These are phyloP conservation scores for Centropyge bicolor DNA, from an alignment of 2,797 vertebrate species.

Conservation along the genomic window DNA sequence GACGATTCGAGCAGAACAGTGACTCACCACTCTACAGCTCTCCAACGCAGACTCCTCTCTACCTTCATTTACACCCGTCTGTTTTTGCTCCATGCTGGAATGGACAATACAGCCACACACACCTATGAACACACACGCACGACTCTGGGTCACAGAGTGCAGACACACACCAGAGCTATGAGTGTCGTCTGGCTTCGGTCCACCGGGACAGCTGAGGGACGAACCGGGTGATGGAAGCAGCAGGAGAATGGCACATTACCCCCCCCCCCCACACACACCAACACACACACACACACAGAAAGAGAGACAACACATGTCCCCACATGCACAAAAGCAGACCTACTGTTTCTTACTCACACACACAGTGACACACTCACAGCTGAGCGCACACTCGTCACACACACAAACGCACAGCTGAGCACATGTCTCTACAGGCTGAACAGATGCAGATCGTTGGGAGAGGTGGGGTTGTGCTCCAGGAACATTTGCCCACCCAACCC, in stretches of 20 bases:
- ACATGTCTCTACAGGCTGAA: slow-evolving; percentile 77
- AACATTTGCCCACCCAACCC: slow-evolving; percentile 78
- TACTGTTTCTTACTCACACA: slow-evolving; percentile 62
- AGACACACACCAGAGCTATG: slow-evolving; percentile 75
- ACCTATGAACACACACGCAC: slow-evolving; percentile 54
- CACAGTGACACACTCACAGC: slow-evolving; percentile 74
- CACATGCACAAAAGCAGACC: slow-evolving; percentile 62
- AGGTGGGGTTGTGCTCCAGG: slow-evolving; percentile 77
- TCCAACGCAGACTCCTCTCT: slow-evolving; percentile 17
- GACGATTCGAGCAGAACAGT: slow-evolving; percentile 14
- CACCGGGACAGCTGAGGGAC: slow-evolving; percentile 79
- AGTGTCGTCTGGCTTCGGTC: slow-evolving; percentile 71
- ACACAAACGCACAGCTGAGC: slow-evolving; percentile 71
- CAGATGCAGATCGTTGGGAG: slow-evolving; percentile 75
- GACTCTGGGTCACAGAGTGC: slow-evolving; percentile 72
- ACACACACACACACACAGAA: slow-evolving; percentile 33
- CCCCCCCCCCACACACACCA: slow-evolving; percentile 33
- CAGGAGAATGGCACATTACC: slow-evolving; percentile 65
- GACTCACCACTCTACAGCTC: slow-evolving; percentile 20
- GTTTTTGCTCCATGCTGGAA: slow-evolving; percentile 40
- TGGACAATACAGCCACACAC: slow-evolving; percentile 32
- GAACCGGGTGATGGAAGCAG: slow-evolving; percentile 65
- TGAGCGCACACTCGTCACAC: slow-evolving; percentile 67
- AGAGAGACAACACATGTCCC: slow-evolving; percentile 63
- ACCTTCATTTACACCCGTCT: slow-evolving; percentile 41